A percentile compares a stretch with the other conserved stretches of the same genome.
phyloP scores from a whole-genome alignment of 2,113 vertebrate species.

The Corythornis cristatus region DNA sequence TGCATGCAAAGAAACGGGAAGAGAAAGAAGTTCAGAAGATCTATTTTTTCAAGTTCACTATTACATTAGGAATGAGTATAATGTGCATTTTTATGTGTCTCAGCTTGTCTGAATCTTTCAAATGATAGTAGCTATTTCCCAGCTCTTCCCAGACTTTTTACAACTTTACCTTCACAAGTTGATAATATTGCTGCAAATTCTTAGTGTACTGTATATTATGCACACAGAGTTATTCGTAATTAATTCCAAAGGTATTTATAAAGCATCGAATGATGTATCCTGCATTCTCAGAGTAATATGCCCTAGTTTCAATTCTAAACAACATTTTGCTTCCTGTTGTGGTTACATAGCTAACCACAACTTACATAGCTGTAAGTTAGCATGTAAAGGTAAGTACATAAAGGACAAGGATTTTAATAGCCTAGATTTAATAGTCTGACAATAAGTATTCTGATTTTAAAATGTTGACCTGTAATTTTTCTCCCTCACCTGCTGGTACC shows the following conservation, averaged over 20 bases:
- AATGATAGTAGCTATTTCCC: not conserved
- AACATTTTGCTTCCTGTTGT: not conserved
- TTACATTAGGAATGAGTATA: not conserved
- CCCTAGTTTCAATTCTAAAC: not conserved
- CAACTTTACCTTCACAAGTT: not conserved
- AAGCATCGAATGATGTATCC: not conserved
- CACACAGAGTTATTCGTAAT: not conserved
- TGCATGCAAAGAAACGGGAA: fast-evolving
- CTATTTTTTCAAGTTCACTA: not conserved
- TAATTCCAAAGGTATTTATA: not conserved
- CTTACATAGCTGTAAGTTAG: not conserved
- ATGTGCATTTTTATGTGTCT: not conserved
- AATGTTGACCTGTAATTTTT: not conserved
- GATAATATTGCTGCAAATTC: not conserved
- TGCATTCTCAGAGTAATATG: not conserved
- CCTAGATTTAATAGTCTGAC: not conserved
- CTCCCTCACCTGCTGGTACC: not conserved
- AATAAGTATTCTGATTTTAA: not conserved
- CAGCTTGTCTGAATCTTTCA: not conserved
- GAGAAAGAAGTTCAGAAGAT: not conserved
- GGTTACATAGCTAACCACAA: too few species aligned
- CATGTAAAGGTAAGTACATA: not conserved
- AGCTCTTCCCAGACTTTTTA: not conserved
- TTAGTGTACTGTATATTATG: not conserved
- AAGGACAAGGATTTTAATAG: not conserved